Percentiles rank a stretch among this genome's conserved stretches.
Evolutionary conservation across 2,888 invertebrate species (phyloP).

Genomic region (Sphaeridia pumilis): DNA sequence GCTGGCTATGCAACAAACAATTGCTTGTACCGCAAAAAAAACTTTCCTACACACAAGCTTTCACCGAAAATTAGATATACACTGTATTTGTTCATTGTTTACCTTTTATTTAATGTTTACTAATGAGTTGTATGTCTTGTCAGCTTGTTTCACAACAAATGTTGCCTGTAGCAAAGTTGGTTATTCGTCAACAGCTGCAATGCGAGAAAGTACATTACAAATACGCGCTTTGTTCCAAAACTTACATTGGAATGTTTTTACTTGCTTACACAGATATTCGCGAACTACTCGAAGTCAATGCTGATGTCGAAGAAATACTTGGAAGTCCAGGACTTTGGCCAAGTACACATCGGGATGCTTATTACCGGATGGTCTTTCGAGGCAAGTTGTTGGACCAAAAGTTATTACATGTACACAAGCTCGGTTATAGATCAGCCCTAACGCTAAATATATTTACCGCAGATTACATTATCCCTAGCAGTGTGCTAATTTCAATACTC

Average conservation of each 20-base stretch:
- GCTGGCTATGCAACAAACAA: too few relatives aligned
- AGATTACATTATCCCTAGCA: conserved; percentile 29
- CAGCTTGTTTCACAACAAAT: too few relatives aligned
- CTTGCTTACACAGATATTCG: conserved; percentile 20
- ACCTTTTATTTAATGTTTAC: too few relatives aligned
- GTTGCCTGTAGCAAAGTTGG: too few relatives aligned
- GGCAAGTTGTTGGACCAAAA: neutral
- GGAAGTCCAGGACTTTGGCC: conserved; percentile 31
- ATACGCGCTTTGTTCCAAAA: neutral
- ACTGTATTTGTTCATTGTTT: too few relatives aligned
- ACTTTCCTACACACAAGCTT: too few relatives aligned
- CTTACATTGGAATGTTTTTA: neutral
- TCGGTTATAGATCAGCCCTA: neutral
- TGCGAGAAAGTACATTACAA: too few relatives aligned
- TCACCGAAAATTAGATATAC: too few relatives aligned
- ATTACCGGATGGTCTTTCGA: neutral
- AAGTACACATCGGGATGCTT: conserved; percentile 14
- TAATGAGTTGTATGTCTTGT: too few relatives aligned
- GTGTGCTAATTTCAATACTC: conserved; percentile 25
- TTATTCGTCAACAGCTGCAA: too few relatives aligned
- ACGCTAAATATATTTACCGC: too few relatives aligned
- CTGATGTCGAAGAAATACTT: conserved; percentile 25
- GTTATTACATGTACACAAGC: neutral
- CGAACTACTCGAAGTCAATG: conserved; percentile 17
- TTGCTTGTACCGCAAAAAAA: too few relatives aligned